A percentile compares a stretch with the other conserved stretches of the same genome.
Conservation (phyloP, 2,888 invertebrate genomes). For the Xestia ashworthii region DNA sequence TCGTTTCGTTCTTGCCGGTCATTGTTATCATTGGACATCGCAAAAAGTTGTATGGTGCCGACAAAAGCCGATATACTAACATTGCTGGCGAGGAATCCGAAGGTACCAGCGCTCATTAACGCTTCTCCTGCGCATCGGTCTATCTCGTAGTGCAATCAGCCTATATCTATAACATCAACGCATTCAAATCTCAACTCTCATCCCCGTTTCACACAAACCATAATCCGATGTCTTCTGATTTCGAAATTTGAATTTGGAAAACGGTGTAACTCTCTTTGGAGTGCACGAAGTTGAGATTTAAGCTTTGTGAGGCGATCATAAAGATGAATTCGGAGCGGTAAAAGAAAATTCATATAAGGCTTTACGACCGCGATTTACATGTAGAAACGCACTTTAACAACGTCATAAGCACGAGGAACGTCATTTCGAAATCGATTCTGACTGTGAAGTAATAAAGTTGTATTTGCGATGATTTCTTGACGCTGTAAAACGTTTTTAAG, state of each 20-base stretch:
- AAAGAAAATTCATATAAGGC: slow-evolving; percentile 46
- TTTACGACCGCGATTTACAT: slow-evolving; percentile 57
- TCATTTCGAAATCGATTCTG: slow-evolving; percentile 41
- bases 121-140: slow-evolving; percentile 80
- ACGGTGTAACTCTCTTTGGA: slow-evolving; percentile 52
- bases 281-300: slow-evolving; percentile 7
- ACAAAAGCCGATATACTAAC: slow-evolving; percentile 88
- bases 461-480: slow-evolving; percentile 33
- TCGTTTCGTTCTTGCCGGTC: slow-evolving; percentile 73
- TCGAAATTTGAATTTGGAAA: slow-evolving; percentile 55
- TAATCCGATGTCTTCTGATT: slow-evolving; percentile 7
- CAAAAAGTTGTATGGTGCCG: slow-evolving; percentile 88
- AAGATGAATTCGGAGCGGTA: slow-evolving; percentile 28
- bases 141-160: slow-evolving; percentile 68
- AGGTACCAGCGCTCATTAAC: slow-evolving; percentile 88
- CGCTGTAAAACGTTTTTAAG: slow-evolving; percentile 62
- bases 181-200: slow-evolving; percentile 49
- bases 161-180: slow-evolving; percentile 60
- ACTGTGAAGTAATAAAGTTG: neutral
- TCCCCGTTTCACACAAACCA: neutral
- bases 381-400: slow-evolving; percentile 45
- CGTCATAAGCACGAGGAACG: slow-evolving; percentile 23
- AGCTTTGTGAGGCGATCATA: slow-evolving; percentile 18
- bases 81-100: slow-evolving; percentile 85
- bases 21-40: slow-evolving; percentile 88